Evolutionary conservation across 2,888 invertebrate genomes (phyloP).

Genomic region (Onthophagus sagittarius): DNA sequence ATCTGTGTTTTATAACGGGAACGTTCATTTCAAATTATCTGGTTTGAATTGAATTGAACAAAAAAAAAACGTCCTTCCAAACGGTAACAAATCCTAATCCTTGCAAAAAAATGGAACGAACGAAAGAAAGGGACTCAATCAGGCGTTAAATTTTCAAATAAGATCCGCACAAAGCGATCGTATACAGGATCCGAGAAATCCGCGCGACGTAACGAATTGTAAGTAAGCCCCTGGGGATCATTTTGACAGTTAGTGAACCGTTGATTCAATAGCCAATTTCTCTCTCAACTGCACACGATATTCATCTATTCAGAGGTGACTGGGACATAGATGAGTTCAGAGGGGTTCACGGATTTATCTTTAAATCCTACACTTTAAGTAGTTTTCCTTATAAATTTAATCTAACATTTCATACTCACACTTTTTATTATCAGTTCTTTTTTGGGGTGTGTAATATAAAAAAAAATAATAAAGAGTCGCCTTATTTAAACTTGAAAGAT

Average conservation of each 20-base stretch:
- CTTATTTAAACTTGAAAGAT: too few species aligned
- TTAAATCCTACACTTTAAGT: neutral
- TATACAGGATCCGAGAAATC: constrained; percentile 4
- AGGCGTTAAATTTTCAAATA: constrained; percentile 15
- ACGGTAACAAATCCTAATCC: neutral
- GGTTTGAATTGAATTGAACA: too few species aligned
- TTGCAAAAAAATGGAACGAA: neutral
- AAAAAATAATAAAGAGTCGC: too few species aligned
- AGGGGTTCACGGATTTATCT: neutral
- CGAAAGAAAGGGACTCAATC: neutral
- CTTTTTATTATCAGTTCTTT: too few species aligned
- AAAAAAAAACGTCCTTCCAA: neutral
- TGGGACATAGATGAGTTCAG: constrained; percentile 19
- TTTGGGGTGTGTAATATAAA: too few species aligned
- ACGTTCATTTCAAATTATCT: too few species aligned
- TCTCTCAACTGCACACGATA: constrained; percentile 40
- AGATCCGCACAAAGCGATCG: constrained; percentile 9
- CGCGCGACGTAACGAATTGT: constrained; percentile 17
- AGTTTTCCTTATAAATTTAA: too few species aligned
- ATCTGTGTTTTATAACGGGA: neutral
- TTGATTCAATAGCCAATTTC: constrained; percentile 45
- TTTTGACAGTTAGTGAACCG: constrained; percentile 45
- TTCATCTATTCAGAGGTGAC: constrained; percentile 32
- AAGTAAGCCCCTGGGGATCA: constrained; percentile 32
- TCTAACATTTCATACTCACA: too few species aligned